Evolutionary conservation across 2,113 vertebrate species (phyloP), one percentile per base, ranked within the genome.

Genomic region (Mastomys coucha): DNA sequence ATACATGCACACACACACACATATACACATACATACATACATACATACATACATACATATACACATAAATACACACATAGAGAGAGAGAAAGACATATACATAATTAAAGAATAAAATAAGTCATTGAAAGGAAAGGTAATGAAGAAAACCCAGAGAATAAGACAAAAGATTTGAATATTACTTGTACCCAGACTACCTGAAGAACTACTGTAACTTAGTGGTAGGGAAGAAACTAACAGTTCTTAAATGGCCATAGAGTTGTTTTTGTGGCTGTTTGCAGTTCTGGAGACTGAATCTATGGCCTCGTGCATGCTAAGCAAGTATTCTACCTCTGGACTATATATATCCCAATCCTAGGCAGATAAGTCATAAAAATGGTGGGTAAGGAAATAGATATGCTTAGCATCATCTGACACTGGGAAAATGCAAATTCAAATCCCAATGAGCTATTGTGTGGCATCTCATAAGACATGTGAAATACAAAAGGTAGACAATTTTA

Each of bases 361-460:
- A 72, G 53, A 36, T 67, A 72, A 73, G 56, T 82, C 16, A 90
- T 42, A 56, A 8, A 90, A 33, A 93, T 80, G 72, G 8, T 7
- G 39, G 51, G 56, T 67, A 70, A 81, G 72, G 49, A 63, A 75
- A 70, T 58, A 60, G 92, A 80, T 49, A 89, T 56, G n/a, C 36
- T 73, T 81, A 63, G 51, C 73, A 45, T 60, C 84, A 88, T 69
- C 51, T 82, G 53, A 88, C 75, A 58, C 63, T 72, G 80, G 65
- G 42, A n/a, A 86, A 76, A 70, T 86, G 78, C 36, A 85, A 69
- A 91, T 89, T 49, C 69, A 97, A 93, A 70, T 42, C 72, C 91
- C 36, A 81, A 2, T 31, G 67, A 93, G 6, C 51, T 86, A 60
- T 31, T 67, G 70, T 67, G 60, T 88, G 51, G 67, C n/a, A 65